These are phyloP conservation scores for Prinia subflava DNA, from an alignment of 2,113 vertebrate genomes.

Conservation along the genomic window DNA sequence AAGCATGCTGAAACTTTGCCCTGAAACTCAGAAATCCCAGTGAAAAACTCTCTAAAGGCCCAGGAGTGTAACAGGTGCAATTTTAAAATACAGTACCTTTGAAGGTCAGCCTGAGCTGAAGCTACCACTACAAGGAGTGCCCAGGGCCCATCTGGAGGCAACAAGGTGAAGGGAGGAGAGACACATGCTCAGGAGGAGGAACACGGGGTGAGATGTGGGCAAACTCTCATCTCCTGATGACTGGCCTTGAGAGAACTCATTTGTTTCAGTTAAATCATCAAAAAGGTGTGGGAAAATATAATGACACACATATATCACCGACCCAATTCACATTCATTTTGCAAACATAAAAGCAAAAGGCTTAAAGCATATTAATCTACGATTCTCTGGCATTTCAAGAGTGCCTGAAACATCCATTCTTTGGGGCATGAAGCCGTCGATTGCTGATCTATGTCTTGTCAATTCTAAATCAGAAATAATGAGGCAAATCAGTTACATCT, in stretches of 20 bases:
- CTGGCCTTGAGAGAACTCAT: not conserved
- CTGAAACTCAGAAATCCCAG: not conserved
- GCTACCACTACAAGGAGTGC: not conserved
- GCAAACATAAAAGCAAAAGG: not conserved
- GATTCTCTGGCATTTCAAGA: not conserved
- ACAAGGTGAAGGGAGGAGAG: rapidly evolving
- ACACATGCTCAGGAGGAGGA: not conserved
- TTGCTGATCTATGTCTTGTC: slow-evolving; percentile 28
- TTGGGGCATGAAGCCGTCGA: not conserved
- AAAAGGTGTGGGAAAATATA: not conserved
- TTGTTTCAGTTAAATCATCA: not conserved
- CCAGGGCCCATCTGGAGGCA: not conserved
- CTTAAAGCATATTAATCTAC: not conserved
- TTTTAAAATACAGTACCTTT: not conserved
- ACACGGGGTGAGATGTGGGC: not conserved
- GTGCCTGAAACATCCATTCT: not conserved
- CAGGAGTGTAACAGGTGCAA: not conserved
- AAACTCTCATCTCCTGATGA: not conserved
- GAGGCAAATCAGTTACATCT: slow-evolving; percentile 19
- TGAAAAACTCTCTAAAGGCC: not conserved
- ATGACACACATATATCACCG: not conserved
- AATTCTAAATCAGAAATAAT: slow-evolving; percentile 46
- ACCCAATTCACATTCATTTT: not conserved
- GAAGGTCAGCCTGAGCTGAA: not conserved
- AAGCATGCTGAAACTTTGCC: not conserved